Evolutionary conservation across 2,797 vertebrate genomes (phyloP), one percentile per base, ranked within the genome.

Genomic region (Chiloscyllium punctatum): DNA sequence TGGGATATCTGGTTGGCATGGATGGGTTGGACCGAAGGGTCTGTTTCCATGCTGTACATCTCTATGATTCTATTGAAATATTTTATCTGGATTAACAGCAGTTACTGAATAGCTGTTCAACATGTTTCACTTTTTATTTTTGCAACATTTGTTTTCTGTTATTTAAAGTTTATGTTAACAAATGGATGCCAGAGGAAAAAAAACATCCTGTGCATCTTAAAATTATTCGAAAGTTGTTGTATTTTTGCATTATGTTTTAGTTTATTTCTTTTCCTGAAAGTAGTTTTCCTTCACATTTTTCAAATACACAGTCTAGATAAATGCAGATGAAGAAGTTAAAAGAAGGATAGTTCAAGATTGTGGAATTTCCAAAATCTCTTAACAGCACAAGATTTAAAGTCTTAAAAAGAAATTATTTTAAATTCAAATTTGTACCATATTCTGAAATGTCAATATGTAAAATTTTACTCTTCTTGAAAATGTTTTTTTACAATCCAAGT

Each of bases 401-500:
- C 79, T 84, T 42, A 37, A 84, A 84, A 91, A 91, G 4, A 91
- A 91, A 91, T 91, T 66, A 16, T 91, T 91, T 33, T 37, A 91
- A 66, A 37, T 16, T 37, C 3, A 23, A n/a, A 66, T 37, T 91
- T 91, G 16, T 91, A 66, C 13, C 23, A 68, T n/a, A 91, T 33
- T 91, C 62, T 21, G 30, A 90, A 90, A 90, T 57, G 18, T 33
- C 79, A 82, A 42, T 82, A 42, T 84, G 57, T 91, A n/a, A 91
- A n/a, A n/a, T 91, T 66, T 74, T 48, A 48, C n/a, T 68, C 30
- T 37, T 91, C 33, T 33, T n/a, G 57, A 66, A 91, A n/a, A 68
- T 21, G 13, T 13, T 57, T 88, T 48, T 88, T 88, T 88, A 30
- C 62, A 91, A 68, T 91, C 88, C 33, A 62, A 37, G 18, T 68